Conservation (phyloP, 2,888 invertebrate species). For the Zygaena filipendulae region DNA sequence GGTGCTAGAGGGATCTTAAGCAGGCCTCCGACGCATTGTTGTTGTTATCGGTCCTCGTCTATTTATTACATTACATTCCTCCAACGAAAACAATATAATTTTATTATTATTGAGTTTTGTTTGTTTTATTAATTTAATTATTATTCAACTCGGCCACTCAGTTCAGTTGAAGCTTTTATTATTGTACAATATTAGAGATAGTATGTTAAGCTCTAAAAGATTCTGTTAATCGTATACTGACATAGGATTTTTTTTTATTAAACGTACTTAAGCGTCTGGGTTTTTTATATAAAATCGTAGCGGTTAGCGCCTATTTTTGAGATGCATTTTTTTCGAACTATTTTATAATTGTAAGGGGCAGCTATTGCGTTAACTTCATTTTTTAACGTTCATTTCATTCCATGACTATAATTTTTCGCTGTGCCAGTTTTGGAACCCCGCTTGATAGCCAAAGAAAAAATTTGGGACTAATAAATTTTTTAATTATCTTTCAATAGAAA, state of each 20-base stretch:
- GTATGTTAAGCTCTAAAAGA: conserved; percentile 46
- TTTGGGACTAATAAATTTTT: conserved; percentile 31
- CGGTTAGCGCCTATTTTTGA: conserved; percentile 55
- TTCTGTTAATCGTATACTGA: conserved; percentile 42
- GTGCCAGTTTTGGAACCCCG: conserved; percentile 42
- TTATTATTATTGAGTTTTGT: conserved; percentile 56
- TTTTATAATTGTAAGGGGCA: conserved; percentile 53
- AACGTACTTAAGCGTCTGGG: conserved; percentile 54
- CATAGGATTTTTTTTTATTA: conserved; percentile 50
- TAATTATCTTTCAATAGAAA: no score
- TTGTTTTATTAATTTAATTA: conserved; percentile 51
- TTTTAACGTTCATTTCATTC: conserved; percentile 55
- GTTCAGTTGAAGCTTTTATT: conserved; percentile 50
- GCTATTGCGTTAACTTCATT: conserved; percentile 52
- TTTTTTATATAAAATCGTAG: conserved; percentile 39
- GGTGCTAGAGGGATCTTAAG: conserved; percentile 57
- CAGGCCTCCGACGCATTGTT: conserved; percentile 51
- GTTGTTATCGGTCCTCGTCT: conserved; percentile 56
- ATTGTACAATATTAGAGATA: conserved; percentile 40
- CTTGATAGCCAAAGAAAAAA: conserved; percentile 61
- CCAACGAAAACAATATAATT: conserved; percentile 56
- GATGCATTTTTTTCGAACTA: conserved; percentile 48
- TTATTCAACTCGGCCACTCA: conserved; percentile 42
- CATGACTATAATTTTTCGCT: conserved; percentile 38
- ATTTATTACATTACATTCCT: conserved; percentile 59